Conservation (phyloP, 2,797 vertebrate genomes). For the Sardinella longiceps region DNA sequence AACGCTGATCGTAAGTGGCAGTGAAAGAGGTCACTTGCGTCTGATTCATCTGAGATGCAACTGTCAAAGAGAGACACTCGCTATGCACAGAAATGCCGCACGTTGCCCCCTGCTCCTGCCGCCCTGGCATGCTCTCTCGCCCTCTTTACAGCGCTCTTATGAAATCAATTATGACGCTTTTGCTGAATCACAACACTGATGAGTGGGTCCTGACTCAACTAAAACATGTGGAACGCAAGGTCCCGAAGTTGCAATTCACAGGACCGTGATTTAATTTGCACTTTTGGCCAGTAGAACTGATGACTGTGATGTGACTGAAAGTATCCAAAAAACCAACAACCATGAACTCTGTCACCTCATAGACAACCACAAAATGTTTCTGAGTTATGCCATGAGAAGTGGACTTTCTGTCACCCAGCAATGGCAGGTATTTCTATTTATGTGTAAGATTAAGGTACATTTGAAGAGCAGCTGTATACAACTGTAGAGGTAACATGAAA, state of each 20-base stretch:
- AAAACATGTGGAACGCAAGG: not conserved
- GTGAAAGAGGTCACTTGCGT: conserved; percentile 36
- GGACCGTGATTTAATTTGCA: not conserved
- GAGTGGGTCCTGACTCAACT: not conserved
- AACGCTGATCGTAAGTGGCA: conserved; percentile 44
- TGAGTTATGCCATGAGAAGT: too few species aligned
- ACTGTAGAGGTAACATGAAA: too few species aligned
- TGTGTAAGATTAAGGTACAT: too few species aligned
- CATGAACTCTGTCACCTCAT: not conserved
- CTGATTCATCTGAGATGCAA: conserved; percentile 34
- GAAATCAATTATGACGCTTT: not conserved
- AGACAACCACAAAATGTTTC: not conserved
- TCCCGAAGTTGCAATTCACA: not conserved
- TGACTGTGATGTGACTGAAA: not conserved
- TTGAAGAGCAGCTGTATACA: too few species aligned
- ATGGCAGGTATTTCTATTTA: too few species aligned
- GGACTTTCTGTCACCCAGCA: too few species aligned
- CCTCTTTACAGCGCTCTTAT: not conserved
- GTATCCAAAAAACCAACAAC: not conserved
- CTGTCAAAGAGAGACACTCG: not conserved
- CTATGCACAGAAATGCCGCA: not conserved
- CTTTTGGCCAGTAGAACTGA: not conserved
- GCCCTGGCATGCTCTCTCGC: not conserved
- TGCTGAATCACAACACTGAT: not conserved
- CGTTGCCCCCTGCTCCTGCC: not conserved